Evolutionary conservation across 2,113 vertebrate species (phyloP).

Genomic region (Rynchops niger): DNA sequence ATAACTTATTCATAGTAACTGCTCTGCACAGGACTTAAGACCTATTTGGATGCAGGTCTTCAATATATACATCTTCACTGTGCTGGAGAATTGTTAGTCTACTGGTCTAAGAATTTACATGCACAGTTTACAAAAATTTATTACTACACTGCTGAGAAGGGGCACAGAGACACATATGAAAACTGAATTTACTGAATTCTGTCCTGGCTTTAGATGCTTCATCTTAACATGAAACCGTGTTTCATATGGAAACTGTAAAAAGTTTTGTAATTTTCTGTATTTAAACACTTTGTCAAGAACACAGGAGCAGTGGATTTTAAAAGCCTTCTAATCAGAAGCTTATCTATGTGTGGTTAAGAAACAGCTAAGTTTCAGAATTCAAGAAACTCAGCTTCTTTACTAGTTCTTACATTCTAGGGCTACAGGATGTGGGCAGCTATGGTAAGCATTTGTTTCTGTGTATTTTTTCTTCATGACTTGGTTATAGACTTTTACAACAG

Average conservation of each 20-base stretch:
- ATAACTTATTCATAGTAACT: neutral
- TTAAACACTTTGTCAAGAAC: neutral
- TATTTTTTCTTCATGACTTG: neutral
- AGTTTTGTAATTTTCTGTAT: neutral
- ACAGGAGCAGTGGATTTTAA: neutral
- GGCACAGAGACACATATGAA: neutral
- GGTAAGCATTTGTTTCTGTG: neutral
- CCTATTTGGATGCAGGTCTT: neutral
- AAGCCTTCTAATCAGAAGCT: neutral
- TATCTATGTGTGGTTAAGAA: neutral
- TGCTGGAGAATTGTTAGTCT: neutral
- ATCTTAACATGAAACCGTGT: neutral
- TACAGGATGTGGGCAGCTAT: conserved; percentile 57
- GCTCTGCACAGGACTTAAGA: neutral
- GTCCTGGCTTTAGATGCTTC: neutral
- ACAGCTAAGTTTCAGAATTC: neutral
- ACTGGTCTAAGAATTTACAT: neutral
- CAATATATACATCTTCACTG: neutral
- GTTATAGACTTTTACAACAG: neutral
- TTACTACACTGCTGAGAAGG: neutral
- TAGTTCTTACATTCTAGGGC: neutral
- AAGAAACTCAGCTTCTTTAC: neutral
- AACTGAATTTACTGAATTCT: neutral
- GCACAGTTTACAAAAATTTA: neutral
- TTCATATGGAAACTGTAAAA: neutral